phyloP scores from a whole-genome alignment of 2,113 vertebrate species.

The Leucopsar rothschildi region DNA sequence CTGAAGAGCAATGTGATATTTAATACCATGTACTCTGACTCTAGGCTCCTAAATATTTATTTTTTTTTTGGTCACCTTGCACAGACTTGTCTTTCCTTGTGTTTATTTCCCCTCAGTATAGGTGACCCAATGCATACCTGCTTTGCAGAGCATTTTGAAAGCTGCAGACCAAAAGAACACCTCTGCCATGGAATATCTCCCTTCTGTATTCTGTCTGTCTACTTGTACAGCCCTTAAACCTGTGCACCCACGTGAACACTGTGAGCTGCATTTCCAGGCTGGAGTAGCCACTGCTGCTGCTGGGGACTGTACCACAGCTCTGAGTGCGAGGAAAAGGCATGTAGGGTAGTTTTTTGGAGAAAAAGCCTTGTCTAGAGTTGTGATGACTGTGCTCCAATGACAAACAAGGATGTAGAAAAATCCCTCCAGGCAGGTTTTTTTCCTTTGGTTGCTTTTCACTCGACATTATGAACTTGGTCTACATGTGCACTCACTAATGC shows the following conservation, averaged over 20 bases:
- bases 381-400: neutral
- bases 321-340: rapidly evolving
- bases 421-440: neutral
- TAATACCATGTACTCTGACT: neutral
- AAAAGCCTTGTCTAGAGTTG: neutral
- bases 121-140: neutral
- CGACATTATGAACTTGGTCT: neutral
- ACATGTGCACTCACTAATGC: neutral
- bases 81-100: neutral
- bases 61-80: neutral
- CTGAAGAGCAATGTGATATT: neutral
- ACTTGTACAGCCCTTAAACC: neutral
- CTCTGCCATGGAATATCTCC: neutral
- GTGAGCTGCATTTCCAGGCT: neutral
- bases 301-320: neutral
- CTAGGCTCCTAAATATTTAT: neutral
- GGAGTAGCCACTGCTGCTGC: neutral
- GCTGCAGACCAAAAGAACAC: neutral
- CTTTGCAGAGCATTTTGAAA: neutral
- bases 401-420: neutral
- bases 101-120: neutral
- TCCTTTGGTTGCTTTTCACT: neutral
- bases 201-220: neutral
- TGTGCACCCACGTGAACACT: rapidly evolving
- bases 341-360: neutral